phyloP scores from a whole-genome alignment of 2,888 invertebrate species.

The Eupithecia centaureata region DNA sequence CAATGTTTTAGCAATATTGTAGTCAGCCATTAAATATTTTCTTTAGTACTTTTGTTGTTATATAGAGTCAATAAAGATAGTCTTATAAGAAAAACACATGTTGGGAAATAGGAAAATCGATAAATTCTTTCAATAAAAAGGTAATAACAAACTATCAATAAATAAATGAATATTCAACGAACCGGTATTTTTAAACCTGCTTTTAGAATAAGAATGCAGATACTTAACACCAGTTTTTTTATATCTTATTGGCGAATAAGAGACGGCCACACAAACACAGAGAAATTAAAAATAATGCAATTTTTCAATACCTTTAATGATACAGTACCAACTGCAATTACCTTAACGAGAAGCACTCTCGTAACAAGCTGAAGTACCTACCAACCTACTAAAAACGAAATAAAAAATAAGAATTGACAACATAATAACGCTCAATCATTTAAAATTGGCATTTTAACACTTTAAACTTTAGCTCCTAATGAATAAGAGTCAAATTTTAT shows the following conservation, averaged over 20 bases:
- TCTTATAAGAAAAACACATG: background rate
- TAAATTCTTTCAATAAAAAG: no score
- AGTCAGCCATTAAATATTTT: no score
- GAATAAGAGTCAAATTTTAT: constrained; percentile 37
- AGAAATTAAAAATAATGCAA: constrained; percentile 22
- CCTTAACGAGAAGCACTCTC: constrained; percentile 43
- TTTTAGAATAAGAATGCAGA: no score
- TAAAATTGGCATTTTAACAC: constrained; percentile 32
- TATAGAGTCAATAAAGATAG: background rate
- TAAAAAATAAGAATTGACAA: constrained; percentile 55
- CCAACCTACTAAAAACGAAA: constrained; percentile 45
- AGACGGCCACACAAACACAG: constrained; percentile 7
- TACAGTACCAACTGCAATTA: constrained; percentile 29
- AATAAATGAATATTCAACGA: no score
- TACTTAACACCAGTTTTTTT: background rate
- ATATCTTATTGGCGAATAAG: constrained; percentile 10
- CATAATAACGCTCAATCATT: constrained; percentile 55
- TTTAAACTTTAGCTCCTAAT: constrained; percentile 29
- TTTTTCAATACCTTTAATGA: constrained; percentile 30
- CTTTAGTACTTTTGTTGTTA: background rate
- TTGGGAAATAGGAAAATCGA: no score
- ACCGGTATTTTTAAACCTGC: no score
- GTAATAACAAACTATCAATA: no score
- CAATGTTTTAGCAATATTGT: no score
- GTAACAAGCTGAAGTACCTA: constrained; percentile 31